phyloP scores from a whole-genome alignment of 2,888 invertebrate species.

The Aspidiotus rigidus region DNA sequence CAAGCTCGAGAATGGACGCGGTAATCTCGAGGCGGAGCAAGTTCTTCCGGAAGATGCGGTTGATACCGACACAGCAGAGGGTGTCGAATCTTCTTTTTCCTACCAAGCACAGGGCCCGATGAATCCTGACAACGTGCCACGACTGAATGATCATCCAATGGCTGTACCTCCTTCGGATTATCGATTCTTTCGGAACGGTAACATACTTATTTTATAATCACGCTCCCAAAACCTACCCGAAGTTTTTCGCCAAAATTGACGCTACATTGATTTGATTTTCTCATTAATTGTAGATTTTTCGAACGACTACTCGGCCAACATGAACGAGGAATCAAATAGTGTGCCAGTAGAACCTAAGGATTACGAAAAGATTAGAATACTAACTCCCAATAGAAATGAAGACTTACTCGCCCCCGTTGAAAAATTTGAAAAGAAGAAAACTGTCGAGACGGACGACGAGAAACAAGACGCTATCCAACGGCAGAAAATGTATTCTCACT shows the following conservation, averaged over 20 bases:
- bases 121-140: background rate
- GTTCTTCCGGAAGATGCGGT: background rate
- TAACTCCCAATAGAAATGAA: no score
- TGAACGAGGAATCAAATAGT: no score
- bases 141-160: constrained; percentile 13
- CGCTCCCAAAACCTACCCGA: no score
- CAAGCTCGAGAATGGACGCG: background rate
- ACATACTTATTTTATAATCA: no score
- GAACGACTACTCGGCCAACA: no score
- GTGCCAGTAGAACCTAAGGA: no score
- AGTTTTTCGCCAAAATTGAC: no score
- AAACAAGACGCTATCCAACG: constrained; percentile 4
- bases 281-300: no score
- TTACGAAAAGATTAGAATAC: no score
- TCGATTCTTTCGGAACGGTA: constrained; percentile 17
- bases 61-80: background rate
- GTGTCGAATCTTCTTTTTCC: background rate
- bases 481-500: constrained; percentile 21
- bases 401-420: no score
- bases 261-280: no score
- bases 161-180: constrained; percentile 22
- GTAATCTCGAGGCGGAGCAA: background rate
- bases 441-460: constrained; percentile 7
- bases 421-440: background rate
- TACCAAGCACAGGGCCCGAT: background rate